Percentiles rank a stretch among this genome's conserved stretches.
These are phyloP conservation scores for Rhaphigaster nebulosa DNA, from an alignment of 2,888 invertebrate genomes.

Conservation along the genomic window DNA sequence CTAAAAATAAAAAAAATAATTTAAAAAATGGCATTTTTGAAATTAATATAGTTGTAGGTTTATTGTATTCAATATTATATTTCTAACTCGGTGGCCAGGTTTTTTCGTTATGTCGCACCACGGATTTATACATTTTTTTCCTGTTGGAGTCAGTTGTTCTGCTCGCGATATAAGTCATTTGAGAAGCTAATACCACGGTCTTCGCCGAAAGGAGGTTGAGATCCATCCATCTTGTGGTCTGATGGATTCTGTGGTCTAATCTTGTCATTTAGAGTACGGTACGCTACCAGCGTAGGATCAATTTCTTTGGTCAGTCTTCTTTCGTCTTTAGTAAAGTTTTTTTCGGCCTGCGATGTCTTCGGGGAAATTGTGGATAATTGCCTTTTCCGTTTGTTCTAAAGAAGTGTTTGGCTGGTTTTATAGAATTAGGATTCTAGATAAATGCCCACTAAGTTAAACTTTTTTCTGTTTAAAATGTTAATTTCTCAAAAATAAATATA, in stretches of 20 bases:
- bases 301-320: neutral
- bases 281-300: neutral
- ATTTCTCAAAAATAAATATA: too few species aligned
- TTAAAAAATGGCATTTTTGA: too few species aligned
- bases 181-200: neutral
- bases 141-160: neutral
- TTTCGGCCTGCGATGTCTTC: neutral
- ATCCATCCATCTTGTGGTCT: slow-evolving; percentile 3
- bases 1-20: too few species aligned
- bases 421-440: neutral
- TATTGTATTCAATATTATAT: too few species aligned
- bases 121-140: neutral
- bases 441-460: too few species aligned
- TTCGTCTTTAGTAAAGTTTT: neutral
- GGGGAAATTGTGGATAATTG: neutral
- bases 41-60: too few species aligned
- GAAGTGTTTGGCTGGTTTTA: neutral
- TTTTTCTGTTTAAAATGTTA: too few species aligned
- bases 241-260: slow-evolving; percentile 12
- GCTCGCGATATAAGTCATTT: neutral
- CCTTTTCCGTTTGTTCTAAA: neutral
- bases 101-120: too few species aligned
- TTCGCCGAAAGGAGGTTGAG: neutral
- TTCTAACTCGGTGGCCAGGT: too few species aligned
- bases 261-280: slow-evolving; percentile 30